These are phyloP conservation scores for Ooceraea biroi DNA, from an alignment of 1,140 invertebrate genomes.

Conservation along the genomic window DNA sequence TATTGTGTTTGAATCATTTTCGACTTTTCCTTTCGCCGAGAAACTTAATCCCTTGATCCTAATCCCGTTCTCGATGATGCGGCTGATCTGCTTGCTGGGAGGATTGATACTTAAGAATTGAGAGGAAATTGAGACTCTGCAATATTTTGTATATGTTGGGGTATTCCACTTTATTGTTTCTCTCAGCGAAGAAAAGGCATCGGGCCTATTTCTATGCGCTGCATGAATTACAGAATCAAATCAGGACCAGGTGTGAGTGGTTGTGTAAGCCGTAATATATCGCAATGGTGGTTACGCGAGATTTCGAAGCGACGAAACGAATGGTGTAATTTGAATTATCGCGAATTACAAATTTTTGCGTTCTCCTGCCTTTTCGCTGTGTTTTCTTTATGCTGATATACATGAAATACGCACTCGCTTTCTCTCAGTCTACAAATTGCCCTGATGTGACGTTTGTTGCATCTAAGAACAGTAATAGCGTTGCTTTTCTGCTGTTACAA, in stretches of 20 bases:
- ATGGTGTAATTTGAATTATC: constrained; percentile 18
- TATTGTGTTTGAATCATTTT: neutral
- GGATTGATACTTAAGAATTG: constrained; percentile 29
- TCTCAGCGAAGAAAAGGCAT: constrained; percentile 74
- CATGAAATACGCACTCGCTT: constrained; percentile 39
- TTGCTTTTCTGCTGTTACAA: constrained; percentile 24
- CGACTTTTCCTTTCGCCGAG: neutral
- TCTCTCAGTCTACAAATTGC: constrained; percentile 14
- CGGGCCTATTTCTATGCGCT: constrained; percentile 68
- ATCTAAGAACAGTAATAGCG: constrained; percentile 30
- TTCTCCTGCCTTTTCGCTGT: no score
- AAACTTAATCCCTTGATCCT: neutral
- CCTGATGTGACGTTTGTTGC: constrained; percentile 22
- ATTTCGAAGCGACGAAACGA: constrained; percentile 51
- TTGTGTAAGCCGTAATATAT: constrained; percentile 39
- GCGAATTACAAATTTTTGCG: constrained; percentile 37
- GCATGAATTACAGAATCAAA: constrained; percentile 73
- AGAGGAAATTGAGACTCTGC: constrained; percentile 33
- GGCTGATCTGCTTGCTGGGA: constrained; percentile 18
- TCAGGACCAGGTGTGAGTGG: constrained; percentile 38
- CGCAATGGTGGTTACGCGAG: constrained; percentile 62
- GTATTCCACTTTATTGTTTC: constrained; percentile 82
- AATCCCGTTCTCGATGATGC: neutral
- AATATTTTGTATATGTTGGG: constrained; percentile 66
- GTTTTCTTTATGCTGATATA: constrained; percentile 8